These are phyloP conservation scores for Hydrotaea diabolus DNA, from an alignment of 2,888 invertebrate species.

Conservation along the genomic window DNA sequence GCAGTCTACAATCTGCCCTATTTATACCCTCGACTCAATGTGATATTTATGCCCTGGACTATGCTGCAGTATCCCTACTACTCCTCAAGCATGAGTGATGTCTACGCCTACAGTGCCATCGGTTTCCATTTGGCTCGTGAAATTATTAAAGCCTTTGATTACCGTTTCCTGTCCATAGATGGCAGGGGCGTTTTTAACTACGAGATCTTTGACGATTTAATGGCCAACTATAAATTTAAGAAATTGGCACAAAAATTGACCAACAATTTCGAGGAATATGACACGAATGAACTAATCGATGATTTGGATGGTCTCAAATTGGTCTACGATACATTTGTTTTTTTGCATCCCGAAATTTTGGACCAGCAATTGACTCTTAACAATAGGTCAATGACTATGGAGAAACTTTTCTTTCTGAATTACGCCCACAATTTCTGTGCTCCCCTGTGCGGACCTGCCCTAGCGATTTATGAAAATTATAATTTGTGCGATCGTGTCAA, in stretches of 20 bases:
- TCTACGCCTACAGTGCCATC: not conserved
- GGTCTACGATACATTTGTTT: constrained; percentile 11
- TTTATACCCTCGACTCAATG: not conserved
- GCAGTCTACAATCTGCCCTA: not conserved
- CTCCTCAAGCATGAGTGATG: not conserved
- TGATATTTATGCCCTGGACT: not conserved
- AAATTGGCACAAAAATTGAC: no score
- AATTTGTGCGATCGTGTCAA: not conserved
- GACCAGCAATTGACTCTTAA: not conserved
- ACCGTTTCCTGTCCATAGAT: no score
- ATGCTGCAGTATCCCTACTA: not conserved
- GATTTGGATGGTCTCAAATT: constrained; percentile 6
- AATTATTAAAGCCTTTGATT: not conserved
- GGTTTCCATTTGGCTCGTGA: constrained; percentile 16
- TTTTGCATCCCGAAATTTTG: not conserved
- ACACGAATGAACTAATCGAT: not conserved
- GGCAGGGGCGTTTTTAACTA: no score
- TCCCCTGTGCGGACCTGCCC: not conserved
- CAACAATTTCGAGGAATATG: not conserved
- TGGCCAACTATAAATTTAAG: no score
- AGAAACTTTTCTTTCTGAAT: no score
- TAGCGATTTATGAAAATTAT: not conserved
- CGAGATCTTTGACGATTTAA: no score
- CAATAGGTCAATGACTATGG: not conserved
- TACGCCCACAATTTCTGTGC: constrained; percentile 7